These are phyloP conservation scores for Serrognathus titanus DNA, from an alignment of 2,888 invertebrate species.

Conservation along the genomic window DNA sequence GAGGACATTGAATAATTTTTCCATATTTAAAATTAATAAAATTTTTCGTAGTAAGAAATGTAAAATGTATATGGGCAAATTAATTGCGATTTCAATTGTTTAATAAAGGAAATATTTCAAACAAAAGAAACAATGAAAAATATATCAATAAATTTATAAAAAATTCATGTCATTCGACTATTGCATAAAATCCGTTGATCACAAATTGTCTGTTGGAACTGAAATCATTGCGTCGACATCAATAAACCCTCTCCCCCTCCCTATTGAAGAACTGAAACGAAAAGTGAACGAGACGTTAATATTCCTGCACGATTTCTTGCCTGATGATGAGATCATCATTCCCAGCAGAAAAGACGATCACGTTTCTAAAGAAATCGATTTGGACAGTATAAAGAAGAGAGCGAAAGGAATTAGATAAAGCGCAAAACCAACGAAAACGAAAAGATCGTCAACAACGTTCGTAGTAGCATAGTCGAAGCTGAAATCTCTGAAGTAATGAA, in stretches of 20 bases:
- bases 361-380: slow-evolving; percentile 41
- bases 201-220: too few species aligned
- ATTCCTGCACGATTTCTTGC: slow-evolving; percentile 47
- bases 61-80: too few species aligned
- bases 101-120: too few species aligned
- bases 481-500: slow-evolving; percentile 15
- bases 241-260: slow-evolving; percentile 24
- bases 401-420: slow-evolving; percentile 17
- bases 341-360: slow-evolving; percentile 47
- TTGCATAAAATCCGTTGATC: too few species aligned
- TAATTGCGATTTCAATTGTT: too few species aligned
- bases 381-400: slow-evolving; percentile 35
- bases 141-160: too few species aligned
- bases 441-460: slow-evolving; percentile 13
- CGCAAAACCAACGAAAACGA: slow-evolving; percentile 17
- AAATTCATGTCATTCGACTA: too few species aligned
- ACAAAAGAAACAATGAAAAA: too few species aligned
- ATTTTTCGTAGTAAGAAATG: too few species aligned
- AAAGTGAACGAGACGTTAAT: slow-evolving; percentile 46
- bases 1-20: too few species aligned
- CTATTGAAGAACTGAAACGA: slow-evolving; percentile 39
- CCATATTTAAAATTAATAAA: too few species aligned
- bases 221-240: slow-evolving; percentile 36
- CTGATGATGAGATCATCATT: slow-evolving; percentile 46
- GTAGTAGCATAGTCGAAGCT: slow-evolving; percentile 11